phyloP scores from a whole-genome alignment of 2,888 invertebrate species.

The Blastobasis adustella region DNA sequence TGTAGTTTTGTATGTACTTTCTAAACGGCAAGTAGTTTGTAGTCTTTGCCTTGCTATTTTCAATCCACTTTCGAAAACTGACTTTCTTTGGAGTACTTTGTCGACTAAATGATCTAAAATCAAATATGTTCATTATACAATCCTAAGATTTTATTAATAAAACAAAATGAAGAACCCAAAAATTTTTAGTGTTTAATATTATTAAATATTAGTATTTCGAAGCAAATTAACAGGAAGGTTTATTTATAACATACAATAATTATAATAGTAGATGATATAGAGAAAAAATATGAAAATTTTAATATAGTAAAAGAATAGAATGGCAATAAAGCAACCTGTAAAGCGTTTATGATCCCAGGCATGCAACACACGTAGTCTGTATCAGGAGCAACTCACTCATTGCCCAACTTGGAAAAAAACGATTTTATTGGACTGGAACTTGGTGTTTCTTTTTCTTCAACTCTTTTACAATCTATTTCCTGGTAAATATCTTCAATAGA shows the following conservation, averaged over 20 bases:
- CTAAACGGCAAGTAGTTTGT: slow-evolving; percentile 80
- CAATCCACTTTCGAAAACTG: slow-evolving; percentile 60
- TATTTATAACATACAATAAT: no score
- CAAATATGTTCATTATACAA: not conserved
- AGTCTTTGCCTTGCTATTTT: slow-evolving; percentile 60
- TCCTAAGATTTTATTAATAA: not conserved
- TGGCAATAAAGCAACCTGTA: not conserved
- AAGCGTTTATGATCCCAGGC: slow-evolving; percentile 27
- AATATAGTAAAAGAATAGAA: not conserved
- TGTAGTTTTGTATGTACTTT: slow-evolving; percentile 60
- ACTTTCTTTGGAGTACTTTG: slow-evolving; percentile 67
- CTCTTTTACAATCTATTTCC: slow-evolving; percentile 62
- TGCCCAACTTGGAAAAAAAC: slow-evolving; percentile 61
- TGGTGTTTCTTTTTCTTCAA: slow-evolving; percentile 52
- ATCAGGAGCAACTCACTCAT: slow-evolving; percentile 60
- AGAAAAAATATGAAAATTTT: no score
- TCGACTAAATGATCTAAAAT: slow-evolving; percentile 48
- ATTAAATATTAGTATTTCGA: no score
- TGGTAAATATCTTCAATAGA: slow-evolving; percentile 68
- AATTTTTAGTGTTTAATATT: no score
- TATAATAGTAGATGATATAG: no score
- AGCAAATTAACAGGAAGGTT: no score
- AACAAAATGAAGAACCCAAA: not conserved
- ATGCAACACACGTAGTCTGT: slow-evolving; percentile 37
- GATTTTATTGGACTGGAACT: slow-evolving; percentile 63